Conservation (phyloP, 2,888 invertebrate genomes). For the Camponotus fellah region DNA sequence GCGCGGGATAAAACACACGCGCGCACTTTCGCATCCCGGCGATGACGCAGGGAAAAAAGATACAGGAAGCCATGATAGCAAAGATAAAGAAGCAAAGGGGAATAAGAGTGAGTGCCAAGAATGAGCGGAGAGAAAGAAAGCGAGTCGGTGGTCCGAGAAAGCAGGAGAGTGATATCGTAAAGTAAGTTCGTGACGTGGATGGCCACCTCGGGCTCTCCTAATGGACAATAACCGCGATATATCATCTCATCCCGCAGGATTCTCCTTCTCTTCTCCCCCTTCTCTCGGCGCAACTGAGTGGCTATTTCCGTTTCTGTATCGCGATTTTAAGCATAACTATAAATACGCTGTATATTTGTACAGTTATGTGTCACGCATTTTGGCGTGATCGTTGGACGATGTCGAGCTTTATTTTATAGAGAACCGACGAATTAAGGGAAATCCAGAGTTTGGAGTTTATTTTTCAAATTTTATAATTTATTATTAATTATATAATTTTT, state of each 20-base stretch:
- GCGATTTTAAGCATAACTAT: slow-evolving; percentile 39
- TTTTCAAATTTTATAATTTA: not conserved
- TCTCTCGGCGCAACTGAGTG: slow-evolving; percentile 23
- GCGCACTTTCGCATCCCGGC: slow-evolving; percentile 34
- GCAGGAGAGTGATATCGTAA: slow-evolving; percentile 79
- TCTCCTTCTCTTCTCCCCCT: not conserved
- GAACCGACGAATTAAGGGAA: not conserved
- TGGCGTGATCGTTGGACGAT: slow-evolving; percentile 7
- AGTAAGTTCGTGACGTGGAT: slow-evolving; percentile 83
- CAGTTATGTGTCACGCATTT: slow-evolving; percentile 21
- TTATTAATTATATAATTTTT: too few relatives aligned
- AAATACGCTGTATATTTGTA: slow-evolving; percentile 10
- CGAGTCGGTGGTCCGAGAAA: slow-evolving; percentile 68
- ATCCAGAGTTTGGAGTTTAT: not conserved
- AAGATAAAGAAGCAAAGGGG: slow-evolving; percentile 52
- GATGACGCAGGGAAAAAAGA: slow-evolving; percentile 52
- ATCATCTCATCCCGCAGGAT: slow-evolving; percentile 78
- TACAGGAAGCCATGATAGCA: slow-evolving; percentile 53
- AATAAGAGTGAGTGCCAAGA: slow-evolving; percentile 49
- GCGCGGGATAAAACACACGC: slow-evolving; percentile 36
- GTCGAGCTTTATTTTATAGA: not conserved
- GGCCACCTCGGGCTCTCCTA: slow-evolving; percentile 80
- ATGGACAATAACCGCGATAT: slow-evolving; percentile 84
- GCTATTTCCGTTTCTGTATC: slow-evolving; percentile 47
- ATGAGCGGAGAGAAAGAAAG: slow-evolving; percentile 50